Conservation (phyloP, 2,888 invertebrate species). For the Synergus japonicus region DNA sequence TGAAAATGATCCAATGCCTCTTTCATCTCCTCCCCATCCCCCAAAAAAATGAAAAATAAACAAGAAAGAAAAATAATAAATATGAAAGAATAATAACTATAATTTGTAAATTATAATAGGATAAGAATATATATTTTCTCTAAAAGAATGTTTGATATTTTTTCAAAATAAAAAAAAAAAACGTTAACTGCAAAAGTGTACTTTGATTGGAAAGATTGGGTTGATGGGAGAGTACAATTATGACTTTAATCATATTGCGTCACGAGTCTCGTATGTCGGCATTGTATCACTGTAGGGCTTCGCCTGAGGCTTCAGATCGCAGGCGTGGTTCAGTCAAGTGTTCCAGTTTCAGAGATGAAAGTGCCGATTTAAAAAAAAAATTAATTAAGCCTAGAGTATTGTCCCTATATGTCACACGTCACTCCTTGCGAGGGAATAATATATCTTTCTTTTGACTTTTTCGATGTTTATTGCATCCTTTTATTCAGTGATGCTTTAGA, state of each 20-base stretch:
- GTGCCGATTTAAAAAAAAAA: slow-evolving; percentile 49
- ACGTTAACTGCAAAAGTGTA: slow-evolving; percentile 13
- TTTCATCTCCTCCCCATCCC: not conserved
- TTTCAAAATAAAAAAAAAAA: slow-evolving; percentile 11
- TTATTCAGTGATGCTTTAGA: too few species aligned
- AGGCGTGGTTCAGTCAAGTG: slow-evolving; percentile 54
- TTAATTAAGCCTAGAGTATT: slow-evolving; percentile 44
- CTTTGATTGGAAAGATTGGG: slow-evolving; percentile 13
- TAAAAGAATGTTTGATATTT: not conserved
- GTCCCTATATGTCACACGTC: slow-evolving; percentile 17
- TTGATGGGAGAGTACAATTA: slow-evolving; percentile 10
- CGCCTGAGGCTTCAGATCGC: slow-evolving; percentile 45
- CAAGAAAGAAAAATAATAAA: too few species aligned
- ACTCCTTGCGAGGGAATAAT: not conserved
- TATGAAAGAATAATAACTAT: not conserved
- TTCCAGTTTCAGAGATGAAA: slow-evolving; percentile 57
- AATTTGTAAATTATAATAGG: not conserved
- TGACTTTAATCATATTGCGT: slow-evolving; percentile 32
- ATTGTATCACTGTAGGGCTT: slow-evolving; percentile 38
- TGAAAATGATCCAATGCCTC: not conserved
- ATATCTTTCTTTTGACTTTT: not conserved
- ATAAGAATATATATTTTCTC: not conserved
- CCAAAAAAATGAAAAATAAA: not conserved
- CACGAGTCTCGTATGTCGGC: slow-evolving; percentile 20
- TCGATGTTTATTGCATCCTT: too few species aligned